Evolutionary conservation across 2,113 vertebrate genomes (phyloP).

Genomic region (Chaenogobius annularis): DNA sequence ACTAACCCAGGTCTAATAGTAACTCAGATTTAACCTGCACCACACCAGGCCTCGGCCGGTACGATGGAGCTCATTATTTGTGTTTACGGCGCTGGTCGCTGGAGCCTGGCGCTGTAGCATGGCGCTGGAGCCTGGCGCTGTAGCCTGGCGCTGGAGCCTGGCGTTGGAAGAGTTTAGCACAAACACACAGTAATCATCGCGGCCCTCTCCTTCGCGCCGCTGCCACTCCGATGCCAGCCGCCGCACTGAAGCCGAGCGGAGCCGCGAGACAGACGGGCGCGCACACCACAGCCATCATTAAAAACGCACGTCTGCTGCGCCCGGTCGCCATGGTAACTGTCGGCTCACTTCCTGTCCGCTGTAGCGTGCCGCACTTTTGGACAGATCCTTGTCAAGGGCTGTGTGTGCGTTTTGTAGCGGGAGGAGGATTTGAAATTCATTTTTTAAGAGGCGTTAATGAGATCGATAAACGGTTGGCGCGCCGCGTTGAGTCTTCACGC

Average conservation of each 20-base stretch:
- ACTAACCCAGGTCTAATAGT: neutral
- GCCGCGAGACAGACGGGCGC: constrained; percentile 84
- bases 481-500: too few relatives aligned
- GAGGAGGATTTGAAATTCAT: neutral
- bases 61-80: neutral
- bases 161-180: neutral
- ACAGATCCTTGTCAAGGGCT: constrained; percentile 62
- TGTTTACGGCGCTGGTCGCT: neutral
- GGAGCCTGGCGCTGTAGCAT: neutral
- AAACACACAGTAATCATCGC: neutral
- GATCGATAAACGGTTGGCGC: too few relatives aligned
- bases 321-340: constrained; percentile 96
- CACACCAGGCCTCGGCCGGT: neutral
- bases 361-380: constrained; percentile 72
- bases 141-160: neutral
- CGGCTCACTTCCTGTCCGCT: constrained; percentile 88
- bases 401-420: constrained; percentile 18
- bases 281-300: constrained; percentile 88
- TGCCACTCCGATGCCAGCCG: constrained; percentile 56
- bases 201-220: neutral
- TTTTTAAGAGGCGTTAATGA: too few relatives aligned
- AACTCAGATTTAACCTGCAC: neutral
- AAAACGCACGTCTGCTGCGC: constrained; percentile 79
- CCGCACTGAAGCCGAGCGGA: constrained; percentile 46
- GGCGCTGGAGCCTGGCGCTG: neutral